phyloP scores from a whole-genome alignment of 2,888 invertebrate genomes.

The Cataglyphis altisquamis region DNA sequence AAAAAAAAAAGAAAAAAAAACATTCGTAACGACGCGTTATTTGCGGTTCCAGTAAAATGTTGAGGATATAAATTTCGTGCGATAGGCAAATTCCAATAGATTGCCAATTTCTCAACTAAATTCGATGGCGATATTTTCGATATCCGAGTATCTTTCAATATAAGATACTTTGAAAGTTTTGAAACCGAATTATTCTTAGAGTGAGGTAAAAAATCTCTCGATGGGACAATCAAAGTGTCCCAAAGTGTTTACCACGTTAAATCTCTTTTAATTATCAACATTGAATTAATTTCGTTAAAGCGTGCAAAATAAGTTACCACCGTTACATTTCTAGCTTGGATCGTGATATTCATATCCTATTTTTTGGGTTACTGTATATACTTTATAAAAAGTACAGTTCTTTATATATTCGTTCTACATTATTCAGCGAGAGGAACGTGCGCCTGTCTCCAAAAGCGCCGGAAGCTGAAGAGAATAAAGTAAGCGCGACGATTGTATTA shows the following conservation, averaged over 20 bases:
- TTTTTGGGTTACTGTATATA: conserved; percentile 2
- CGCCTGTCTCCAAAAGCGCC: neutral
- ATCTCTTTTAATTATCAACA: neutral
- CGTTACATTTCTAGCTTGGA: neutral
- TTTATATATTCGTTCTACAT: conserved; percentile 30
- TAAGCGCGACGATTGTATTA: conserved; percentile 30
- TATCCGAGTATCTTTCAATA: conserved; percentile 14
- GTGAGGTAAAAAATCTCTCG: neutral
- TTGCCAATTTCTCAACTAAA: conserved; percentile 47
- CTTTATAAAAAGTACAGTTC: neutral
- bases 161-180: neutral
- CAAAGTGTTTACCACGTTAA: neutral
- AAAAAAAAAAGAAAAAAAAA: conserved; percentile 32
- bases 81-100: conserved; percentile 48
- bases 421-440: conserved; percentile 28
- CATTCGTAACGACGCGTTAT: conserved; percentile 34
- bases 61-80: conserved; percentile 46
- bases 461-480: conserved; percentile 24
- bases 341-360: conserved; percentile 6
- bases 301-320: neutral
- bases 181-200: conserved; percentile 9
- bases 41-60: conserved; percentile 39
- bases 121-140: conserved; percentile 38
- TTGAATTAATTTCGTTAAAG: conserved; percentile 15
- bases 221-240: neutral